These are phyloP conservation scores for Speoplatyrhinus poulsoni DNA, from an alignment of 2,113 vertebrate genomes.

Conservation along the genomic window DNA sequence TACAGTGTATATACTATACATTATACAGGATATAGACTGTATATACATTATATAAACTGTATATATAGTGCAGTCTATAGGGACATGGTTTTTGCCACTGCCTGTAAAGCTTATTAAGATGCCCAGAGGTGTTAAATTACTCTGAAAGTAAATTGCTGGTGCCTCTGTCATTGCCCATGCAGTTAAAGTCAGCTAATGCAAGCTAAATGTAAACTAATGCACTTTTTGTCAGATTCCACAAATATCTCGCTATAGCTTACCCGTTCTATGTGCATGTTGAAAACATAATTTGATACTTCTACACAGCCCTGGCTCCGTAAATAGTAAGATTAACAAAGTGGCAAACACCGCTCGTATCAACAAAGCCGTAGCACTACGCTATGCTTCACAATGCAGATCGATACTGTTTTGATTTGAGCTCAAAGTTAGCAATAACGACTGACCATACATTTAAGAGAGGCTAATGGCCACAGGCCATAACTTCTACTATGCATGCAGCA, in stretches of 20 bases:
- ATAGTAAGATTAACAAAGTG: conserved; percentile 40
- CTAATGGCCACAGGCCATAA: conserved; percentile 20
- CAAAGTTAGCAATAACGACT: no score
- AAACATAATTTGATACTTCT: background rate
- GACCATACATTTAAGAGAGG: conserved; percentile 15
- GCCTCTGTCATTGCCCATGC: conserved; percentile 1
- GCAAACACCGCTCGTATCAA: no score
- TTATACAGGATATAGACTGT: background rate
- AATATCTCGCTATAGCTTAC: no score
- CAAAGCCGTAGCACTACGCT: no score
- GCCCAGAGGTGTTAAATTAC: conserved; percentile 32
- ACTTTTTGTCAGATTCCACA: no score
- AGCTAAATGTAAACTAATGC: no score
- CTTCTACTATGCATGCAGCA: conserved; percentile 10
- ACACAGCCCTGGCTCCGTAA: conserved; percentile 47
- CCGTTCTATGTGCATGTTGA: no score
- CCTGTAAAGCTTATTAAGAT: background rate
- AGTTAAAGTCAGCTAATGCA: no score
- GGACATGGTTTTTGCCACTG: conserved; percentile 1
- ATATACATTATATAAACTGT: background rate
- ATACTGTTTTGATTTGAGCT: no score
- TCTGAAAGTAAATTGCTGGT: conserved; percentile 31
- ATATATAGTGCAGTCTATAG: background rate
- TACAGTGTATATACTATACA: background rate
- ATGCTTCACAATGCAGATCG: no score